Percentiles rank a stretch among this genome's conserved stretches.
These are phyloP conservation scores for Propithecus coquereli DNA, from an alignment of 2,113 vertebrate species.

Conservation along the genomic window DNA sequence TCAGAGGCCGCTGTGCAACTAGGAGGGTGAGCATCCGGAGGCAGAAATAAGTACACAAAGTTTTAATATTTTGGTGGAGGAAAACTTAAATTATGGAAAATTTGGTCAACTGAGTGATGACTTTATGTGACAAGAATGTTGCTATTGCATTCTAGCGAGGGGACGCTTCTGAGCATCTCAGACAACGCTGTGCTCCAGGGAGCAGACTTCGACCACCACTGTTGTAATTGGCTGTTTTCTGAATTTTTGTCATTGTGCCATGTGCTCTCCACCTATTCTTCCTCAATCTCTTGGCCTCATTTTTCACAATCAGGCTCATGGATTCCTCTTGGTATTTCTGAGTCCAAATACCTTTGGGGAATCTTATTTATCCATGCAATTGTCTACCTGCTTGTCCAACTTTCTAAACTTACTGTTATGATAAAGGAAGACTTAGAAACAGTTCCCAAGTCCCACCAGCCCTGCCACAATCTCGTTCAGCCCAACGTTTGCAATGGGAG, in stretches of 20 bases:
- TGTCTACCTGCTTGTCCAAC: not conserved
- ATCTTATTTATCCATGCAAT: not conserved
- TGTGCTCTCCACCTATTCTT: not conserved
- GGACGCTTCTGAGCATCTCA: not conserved
- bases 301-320: not conserved
- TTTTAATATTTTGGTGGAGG: not conserved
- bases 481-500: accelerated
- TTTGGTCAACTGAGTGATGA: not conserved
- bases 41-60: not conserved
- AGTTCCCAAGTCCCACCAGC: not conserved
- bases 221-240: not conserved
- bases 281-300: not conserved
- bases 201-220: not conserved
- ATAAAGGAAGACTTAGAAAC: not conserved
- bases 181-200: not conserved
- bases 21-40: not conserved
- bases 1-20: not conserved
- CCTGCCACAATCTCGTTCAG: not conserved
- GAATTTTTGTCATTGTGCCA: not conserved
- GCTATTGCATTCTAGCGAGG: accelerated
- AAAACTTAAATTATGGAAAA: not conserved
- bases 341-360: not conserved
- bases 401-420: not conserved
- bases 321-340: not conserved
- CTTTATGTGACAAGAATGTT: not conserved